These are phyloP conservation scores for Micronycteris hirsuta DNA, from an alignment of 2,113 vertebrate genomes.

Conservation along the genomic window DNA sequence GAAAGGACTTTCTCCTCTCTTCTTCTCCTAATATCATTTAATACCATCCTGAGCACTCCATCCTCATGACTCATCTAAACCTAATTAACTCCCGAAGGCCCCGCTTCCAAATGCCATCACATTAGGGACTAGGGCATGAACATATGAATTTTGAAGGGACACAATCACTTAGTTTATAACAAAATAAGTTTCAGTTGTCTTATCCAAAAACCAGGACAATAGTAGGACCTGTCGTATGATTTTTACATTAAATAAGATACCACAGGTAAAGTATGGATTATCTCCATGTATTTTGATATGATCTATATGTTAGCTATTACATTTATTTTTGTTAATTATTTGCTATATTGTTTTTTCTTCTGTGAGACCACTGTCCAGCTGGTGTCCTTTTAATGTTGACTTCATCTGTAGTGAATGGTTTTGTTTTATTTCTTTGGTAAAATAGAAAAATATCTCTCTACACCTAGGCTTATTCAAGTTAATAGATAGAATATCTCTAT, in stretches of 20 bases:
- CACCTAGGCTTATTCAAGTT: background rate
- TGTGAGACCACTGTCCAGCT: background rate
- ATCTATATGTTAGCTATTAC: background rate
- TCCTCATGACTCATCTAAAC: background rate
- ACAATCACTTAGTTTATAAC: background rate
- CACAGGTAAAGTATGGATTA: background rate
- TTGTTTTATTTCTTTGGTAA: background rate
- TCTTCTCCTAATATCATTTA: background rate
- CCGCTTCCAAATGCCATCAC: background rate
- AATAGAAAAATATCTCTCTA: background rate
- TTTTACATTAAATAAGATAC: background rate
- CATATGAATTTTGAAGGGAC: background rate
- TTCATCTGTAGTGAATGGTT: background rate
- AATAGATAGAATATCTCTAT: background rate
- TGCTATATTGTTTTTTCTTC: background rate
- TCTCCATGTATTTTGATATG: background rate
- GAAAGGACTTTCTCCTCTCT: background rate
- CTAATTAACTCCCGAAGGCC: background rate
- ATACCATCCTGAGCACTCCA: background rate
- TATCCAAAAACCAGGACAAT: background rate
- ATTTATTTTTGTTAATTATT: background rate
- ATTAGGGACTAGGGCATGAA: background rate
- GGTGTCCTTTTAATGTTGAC: background rate
- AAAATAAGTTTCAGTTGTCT: background rate
- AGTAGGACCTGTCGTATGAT: background rate